A percentile compares a stretch with the other conserved stretches of the same genome.
phyloP scores from a whole-genome alignment of 1,140 invertebrate species.

The Thaumetopoea pityocampa region DNA sequence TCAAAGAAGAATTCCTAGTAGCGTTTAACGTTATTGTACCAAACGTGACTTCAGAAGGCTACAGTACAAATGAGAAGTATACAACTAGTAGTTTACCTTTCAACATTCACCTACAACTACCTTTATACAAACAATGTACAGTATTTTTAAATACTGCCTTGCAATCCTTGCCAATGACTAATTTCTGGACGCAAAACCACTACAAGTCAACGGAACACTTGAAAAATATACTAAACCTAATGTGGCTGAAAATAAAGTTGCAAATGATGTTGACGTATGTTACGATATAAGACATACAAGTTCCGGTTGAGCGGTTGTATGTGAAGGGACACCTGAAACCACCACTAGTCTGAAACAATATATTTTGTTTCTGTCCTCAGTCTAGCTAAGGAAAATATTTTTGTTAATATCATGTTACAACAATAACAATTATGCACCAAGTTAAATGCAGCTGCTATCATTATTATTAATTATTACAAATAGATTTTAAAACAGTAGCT shows the following conservation, averaged over 20 bases:
- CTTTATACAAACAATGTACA: conserved; percentile 32
- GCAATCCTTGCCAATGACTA: conserved; percentile 40
- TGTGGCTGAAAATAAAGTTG: background rate
- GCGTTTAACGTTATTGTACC: too few species aligned
- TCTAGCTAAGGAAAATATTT: conserved; percentile 24
- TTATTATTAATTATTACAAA: too few species aligned
- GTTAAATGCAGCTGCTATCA: too few species aligned
- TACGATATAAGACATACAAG: conserved; percentile 14
- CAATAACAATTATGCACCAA: conserved; percentile 3
- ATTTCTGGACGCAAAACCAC: conserved; percentile 16
- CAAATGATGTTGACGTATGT: background rate
- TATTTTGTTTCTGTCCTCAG: conserved; percentile 30
- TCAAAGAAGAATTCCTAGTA: too few species aligned
- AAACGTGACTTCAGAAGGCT: too few species aligned
- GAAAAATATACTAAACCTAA: too few species aligned
- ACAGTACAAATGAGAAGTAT: too few species aligned
- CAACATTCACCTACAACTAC: conserved; percentile 23
- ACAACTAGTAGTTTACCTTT: background rate
- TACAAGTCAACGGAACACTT: background rate
- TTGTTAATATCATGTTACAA: conserved; percentile 16
- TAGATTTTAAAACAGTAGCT: too few species aligned
- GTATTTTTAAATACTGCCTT: conserved; percentile 38
- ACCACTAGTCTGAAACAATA: conserved; percentile 28
- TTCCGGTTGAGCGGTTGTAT: conserved; percentile 11
- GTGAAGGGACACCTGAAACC: conserved; percentile 26